Evolutionary conservation across 2,113 vertebrate genomes (phyloP).

Genomic region (Perca flavescens): DNA sequence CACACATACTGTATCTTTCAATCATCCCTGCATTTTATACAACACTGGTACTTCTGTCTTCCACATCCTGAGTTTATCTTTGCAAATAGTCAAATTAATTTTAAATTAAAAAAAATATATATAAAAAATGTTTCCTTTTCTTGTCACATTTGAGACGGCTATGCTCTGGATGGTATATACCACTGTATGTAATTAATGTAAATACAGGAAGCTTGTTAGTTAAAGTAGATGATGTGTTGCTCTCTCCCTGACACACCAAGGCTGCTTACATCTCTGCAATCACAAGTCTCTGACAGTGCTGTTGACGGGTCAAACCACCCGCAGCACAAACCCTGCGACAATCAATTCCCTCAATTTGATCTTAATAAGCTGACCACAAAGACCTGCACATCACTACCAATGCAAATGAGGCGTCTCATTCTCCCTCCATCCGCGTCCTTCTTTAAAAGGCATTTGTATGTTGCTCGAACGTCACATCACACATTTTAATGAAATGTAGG

Average conservation of each 20-base stretch:
- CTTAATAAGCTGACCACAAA: constrained; percentile 72
- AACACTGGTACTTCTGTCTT: background rate
- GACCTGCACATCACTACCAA: constrained; percentile 29
- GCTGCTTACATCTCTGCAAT: constrained; percentile 24
- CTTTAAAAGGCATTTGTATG: constrained; percentile 32
- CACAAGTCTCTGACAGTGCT: constrained; percentile 1
- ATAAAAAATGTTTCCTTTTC: background rate
- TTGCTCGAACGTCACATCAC: constrained; percentile 36
- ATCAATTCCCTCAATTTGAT: constrained; percentile 67
- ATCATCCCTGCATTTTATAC: background rate
- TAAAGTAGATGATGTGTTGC: constrained; percentile 4
- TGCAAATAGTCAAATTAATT: background rate
- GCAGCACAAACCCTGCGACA: constrained; percentile 33
- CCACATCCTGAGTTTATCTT: background rate
- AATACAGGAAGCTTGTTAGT: constrained; percentile 9
- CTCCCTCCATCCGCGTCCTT: background rate
- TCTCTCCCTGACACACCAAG: constrained; percentile 5
- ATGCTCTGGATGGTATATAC: background rate
- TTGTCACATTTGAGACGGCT: background rate
- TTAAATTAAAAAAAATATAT: background rate
- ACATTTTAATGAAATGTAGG: constrained; percentile 43
- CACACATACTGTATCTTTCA: background rate
- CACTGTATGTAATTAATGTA: constrained; percentile 14
- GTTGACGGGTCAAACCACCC: constrained; percentile 29
- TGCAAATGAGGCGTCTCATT: constrained; percentile 28